phyloP scores from a whole-genome alignment of 2,888 invertebrate species.

The Spodoptera exigua region DNA sequence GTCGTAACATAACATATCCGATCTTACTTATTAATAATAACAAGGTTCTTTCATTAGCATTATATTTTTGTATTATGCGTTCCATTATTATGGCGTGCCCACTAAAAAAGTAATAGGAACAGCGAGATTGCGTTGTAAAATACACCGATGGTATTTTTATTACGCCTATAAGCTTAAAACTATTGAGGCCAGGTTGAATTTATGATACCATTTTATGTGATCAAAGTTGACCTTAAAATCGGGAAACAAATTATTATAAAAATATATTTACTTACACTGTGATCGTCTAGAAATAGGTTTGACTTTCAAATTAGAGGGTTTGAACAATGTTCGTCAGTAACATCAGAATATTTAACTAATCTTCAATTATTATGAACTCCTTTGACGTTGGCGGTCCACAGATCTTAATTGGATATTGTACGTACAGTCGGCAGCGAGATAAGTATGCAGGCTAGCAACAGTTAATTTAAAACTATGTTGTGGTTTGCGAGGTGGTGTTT shows the following conservation, averaged over 20 bases:
- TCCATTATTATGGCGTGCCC: neutral
- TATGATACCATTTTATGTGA: too few relatives aligned
- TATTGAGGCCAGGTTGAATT: too few relatives aligned
- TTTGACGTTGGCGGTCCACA: conserved; percentile 23
- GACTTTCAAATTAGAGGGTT: conserved; percentile 44
- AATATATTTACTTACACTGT: conserved; percentile 6
- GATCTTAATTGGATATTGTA: conserved; percentile 29
- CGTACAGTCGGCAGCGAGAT: neutral
- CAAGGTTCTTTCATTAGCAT: conserved; percentile 41
- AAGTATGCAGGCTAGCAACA: neutral
- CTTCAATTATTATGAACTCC: conserved; percentile 29
- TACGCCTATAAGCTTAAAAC: too few relatives aligned
- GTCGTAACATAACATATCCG: conserved; percentile 32
- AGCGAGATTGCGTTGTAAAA: too few relatives aligned
- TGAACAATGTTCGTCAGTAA: conserved; percentile 15
- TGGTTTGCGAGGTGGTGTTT: too few relatives aligned
- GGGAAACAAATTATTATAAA: neutral
- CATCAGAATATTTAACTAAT: conserved; percentile 31
- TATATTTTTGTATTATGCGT: conserved; percentile 31
- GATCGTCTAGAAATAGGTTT: conserved; percentile 31
- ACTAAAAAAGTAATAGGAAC: too few relatives aligned
- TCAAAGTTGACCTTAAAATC: too few relatives aligned
- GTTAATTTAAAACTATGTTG: too few relatives aligned
- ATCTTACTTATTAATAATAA: conserved; percentile 50
- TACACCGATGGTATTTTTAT: too few relatives aligned